phyloP scores from a whole-genome alignment of 2,113 vertebrate genomes.

The Atractosteus spatula region DNA sequence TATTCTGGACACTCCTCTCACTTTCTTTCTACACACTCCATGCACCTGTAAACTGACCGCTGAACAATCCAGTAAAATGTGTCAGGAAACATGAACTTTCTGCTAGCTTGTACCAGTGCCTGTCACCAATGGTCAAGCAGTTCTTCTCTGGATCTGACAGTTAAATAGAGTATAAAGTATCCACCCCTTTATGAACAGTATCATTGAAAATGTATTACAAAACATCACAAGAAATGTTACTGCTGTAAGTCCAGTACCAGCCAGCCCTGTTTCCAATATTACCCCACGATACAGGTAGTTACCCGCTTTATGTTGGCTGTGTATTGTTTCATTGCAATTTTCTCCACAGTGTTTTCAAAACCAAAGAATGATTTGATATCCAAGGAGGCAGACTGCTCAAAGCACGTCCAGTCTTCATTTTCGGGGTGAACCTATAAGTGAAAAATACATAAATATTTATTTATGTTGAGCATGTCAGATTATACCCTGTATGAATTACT shows the following conservation, averaged over 20 bases:
- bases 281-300: too few relatives aligned
- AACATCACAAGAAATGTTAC: too few relatives aligned
- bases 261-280: neutral
- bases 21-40: neutral
- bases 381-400: slow-evolving; percentile 77
- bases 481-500: neutral
- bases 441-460: neutral
- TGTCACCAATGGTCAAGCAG: too few relatives aligned
- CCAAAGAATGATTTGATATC: slow-evolving; percentile 82
- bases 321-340: slow-evolving; percentile 81
- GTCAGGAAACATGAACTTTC: too few relatives aligned
- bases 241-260: neutral
- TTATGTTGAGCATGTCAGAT: neutral
- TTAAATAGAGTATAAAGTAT: too few relatives aligned
- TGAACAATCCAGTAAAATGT: too few relatives aligned
- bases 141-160: too few relatives aligned
- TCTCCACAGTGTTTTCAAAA: slow-evolving; percentile 81
- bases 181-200: too few relatives aligned
- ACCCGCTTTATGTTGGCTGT: slow-evolving; percentile 82
- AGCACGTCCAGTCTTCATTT: slow-evolving; percentile 81
- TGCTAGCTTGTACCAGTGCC: too few relatives aligned
- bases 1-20: neutral
- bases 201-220: too few relatives aligned
- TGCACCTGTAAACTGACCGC: too few relatives aligned
- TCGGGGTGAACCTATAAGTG: slow-evolving; percentile 75